Percentiles rank a stretch among this genome's conserved stretches.
Conservation (phyloP, 2,113 vertebrate genomes). For the Hemiprocne comata region DNA sequence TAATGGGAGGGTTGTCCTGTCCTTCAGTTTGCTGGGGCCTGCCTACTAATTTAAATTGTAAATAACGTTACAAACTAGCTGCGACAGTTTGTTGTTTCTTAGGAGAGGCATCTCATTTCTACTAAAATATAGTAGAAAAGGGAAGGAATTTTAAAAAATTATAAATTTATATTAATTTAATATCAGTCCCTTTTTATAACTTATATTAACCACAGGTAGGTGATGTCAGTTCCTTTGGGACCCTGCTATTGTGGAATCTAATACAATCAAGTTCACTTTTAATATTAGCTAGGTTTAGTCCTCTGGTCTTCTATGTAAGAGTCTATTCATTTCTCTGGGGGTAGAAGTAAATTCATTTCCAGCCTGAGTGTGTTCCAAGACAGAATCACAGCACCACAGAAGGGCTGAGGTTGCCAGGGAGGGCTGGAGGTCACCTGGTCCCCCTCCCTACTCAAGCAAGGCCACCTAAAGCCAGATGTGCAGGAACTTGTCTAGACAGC, state of each 20-base stretch:
- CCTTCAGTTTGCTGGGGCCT: neutral
- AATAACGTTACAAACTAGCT: neutral
- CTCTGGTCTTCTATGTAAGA: neutral
- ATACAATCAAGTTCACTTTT: neutral
- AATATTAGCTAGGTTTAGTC: neutral
- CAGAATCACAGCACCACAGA: neutral
- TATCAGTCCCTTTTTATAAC: neutral
- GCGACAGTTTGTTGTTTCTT: neutral
- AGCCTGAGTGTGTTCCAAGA: neutral
- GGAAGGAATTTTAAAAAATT: neutral
- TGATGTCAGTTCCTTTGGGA: neutral
- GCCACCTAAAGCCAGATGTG: neutral
- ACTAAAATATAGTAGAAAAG: neutral
- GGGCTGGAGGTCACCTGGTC: neutral
- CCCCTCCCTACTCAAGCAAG: neutral
- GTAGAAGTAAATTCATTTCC: neutral
- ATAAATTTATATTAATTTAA: neutral
- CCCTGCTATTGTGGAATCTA: neutral
- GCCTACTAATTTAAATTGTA: constrained; percentile 1
- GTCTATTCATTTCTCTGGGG: neutral
- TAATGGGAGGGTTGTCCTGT: constrained; percentile 20
- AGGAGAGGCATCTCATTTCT: neutral
- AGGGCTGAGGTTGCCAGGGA: neutral
- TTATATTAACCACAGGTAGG: neutral
- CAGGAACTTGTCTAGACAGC: neutral